Evolutionary conservation across 2,797 vertebrate species (phyloP).

Genomic region (Pangasius djambal): DNA sequence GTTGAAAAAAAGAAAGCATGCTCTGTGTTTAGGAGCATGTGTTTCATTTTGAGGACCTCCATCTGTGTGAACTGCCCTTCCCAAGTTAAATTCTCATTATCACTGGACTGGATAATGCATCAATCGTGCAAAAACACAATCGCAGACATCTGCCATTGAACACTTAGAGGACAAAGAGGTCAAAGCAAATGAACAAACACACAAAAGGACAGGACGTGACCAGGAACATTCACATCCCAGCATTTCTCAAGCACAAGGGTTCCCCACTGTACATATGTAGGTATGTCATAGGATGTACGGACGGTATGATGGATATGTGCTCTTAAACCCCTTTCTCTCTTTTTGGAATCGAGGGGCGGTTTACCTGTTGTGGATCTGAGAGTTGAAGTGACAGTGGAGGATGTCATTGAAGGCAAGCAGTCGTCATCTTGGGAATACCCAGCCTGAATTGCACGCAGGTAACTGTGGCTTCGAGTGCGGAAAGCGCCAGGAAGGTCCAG

Average conservation of each 20-base stretch:
- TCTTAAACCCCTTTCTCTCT: slow-evolving; percentile 74
- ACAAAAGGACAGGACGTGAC: slow-evolving; percentile 65
- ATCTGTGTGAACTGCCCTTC: slow-evolving; percentile 53
- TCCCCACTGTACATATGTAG: slow-evolving; percentile 87
- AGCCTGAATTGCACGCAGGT: slow-evolving; percentile 98
- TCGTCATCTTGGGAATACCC: slow-evolving; percentile 99
- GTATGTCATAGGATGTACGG: slow-evolving; percentile 76
- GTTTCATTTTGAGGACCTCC: not conserved
- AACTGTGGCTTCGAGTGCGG: slow-evolving; percentile 99
- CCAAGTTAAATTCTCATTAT: slow-evolving; percentile 56
- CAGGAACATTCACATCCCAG: slow-evolving; percentile 71
- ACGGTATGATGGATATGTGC: slow-evolving; percentile 78
- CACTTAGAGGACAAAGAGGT: slow-evolving; percentile 65
- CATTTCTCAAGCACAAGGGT: slow-evolving; percentile 80
- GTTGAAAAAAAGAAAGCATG: not conserved
- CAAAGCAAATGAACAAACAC: slow-evolving; percentile 53
- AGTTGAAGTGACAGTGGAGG: slow-evolving; percentile 93
- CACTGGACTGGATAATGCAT: slow-evolving; percentile 68
- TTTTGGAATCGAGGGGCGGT: slow-evolving; percentile 60
- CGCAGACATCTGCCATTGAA: slow-evolving; percentile 68
- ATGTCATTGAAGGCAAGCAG: slow-evolving; percentile 92
- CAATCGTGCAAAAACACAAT: slow-evolving; percentile 72
- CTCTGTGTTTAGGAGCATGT: not conserved
- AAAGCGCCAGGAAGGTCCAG: slow-evolving; percentile 99
- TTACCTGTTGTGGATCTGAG: slow-evolving; percentile 98